phyloP scores from a whole-genome alignment of 2,888 invertebrate species.

The Macaria notata region DNA sequence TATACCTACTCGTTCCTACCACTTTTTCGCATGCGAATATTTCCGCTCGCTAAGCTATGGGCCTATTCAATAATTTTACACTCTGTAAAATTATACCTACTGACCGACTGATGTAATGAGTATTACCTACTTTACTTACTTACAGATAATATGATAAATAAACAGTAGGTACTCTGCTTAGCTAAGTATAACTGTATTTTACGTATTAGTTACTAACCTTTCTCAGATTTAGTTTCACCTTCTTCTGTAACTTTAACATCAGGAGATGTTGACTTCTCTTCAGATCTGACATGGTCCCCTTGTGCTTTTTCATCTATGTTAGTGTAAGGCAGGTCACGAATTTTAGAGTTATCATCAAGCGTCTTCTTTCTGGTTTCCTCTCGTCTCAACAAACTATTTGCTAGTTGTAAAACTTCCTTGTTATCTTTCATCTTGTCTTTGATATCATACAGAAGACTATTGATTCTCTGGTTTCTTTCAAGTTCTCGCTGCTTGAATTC shows the following conservation, averaged over 20 bases:
- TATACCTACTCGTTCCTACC: no score
- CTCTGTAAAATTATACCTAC: no score
- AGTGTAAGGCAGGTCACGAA: constrained; percentile 35
- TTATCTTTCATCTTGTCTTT: constrained; percentile 75
- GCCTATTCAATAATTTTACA: no score
- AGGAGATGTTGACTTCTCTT: constrained; percentile 10
- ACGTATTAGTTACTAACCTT: neutral
- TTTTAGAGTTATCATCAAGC: constrained; percentile 36
- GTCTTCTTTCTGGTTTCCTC: constrained; percentile 53
- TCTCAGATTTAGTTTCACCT: constrained; percentile 8
- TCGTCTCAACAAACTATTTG: constrained; percentile 63
- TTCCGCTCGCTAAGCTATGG: no score
- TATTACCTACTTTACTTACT: no score
- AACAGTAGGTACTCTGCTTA: no score
- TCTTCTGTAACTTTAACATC: constrained; percentile 14
- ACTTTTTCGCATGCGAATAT: no score
- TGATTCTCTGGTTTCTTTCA: constrained; percentile 60
- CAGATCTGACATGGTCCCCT: constrained; percentile 50
- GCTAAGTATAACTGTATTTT: no score
- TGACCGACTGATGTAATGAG: no score
- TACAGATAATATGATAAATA: no score
- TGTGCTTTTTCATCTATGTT: constrained; percentile 54
- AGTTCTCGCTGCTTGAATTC: constrained; percentile 51
- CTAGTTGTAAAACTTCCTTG: constrained; percentile 64
- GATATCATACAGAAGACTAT: constrained; percentile 62